These are phyloP conservation scores for Balaeniceps rex DNA, from an alignment of 2,113 vertebrate species.

Conservation along the genomic window DNA sequence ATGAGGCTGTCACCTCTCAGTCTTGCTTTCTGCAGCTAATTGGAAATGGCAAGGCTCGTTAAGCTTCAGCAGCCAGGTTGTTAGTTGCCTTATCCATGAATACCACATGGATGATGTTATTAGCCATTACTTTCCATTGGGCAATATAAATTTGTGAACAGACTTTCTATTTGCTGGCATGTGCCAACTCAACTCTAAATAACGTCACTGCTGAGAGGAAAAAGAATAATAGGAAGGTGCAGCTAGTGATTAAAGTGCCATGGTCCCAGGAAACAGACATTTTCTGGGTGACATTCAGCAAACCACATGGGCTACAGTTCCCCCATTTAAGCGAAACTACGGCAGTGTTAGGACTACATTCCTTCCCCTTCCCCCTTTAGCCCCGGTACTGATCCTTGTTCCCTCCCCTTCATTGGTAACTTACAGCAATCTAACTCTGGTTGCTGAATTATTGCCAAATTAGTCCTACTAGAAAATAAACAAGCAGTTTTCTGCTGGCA, in stretches of 20 bases:
- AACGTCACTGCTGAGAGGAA: background rate
- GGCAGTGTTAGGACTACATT: background rate
- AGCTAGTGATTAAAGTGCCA: background rate
- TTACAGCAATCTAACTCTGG: background rate
- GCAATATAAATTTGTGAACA: background rate
- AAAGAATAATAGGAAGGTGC: background rate
- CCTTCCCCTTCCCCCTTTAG: background rate
- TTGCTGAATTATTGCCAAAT: background rate
- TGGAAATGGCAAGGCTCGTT: background rate
- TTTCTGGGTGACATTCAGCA: background rate
- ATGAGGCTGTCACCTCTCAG: background rate
- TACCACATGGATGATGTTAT: background rate
- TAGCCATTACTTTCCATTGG: background rate
- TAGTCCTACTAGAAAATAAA: background rate
- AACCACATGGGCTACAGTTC: background rate
- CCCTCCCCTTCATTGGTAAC: background rate
- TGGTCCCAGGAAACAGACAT: background rate
- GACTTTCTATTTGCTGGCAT: background rate
- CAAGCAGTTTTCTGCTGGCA: background rate
- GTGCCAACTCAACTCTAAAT: background rate
- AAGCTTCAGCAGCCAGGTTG: background rate
- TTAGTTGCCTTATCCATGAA: background rate
- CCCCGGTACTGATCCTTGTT: background rate
- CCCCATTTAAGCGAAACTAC: background rate
- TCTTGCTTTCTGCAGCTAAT: background rate